Base-by-base conservation (phyloP, 2,797 vertebrate genomes). In the Pangasius macronema region DNA sequence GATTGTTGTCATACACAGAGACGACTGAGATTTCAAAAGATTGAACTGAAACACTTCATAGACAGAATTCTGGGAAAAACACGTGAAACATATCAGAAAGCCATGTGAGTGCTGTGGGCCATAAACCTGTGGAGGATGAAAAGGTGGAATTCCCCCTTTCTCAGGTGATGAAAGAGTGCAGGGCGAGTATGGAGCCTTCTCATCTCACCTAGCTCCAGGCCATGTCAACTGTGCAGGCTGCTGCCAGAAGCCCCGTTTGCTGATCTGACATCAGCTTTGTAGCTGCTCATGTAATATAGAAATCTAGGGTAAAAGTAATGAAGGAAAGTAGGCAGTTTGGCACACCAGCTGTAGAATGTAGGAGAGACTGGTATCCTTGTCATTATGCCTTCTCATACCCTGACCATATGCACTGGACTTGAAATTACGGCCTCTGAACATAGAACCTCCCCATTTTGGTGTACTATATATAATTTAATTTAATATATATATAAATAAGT, bases 61-160 rank as follows among this genome's bases (percentile, higher is more conserved):
- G 27, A 67, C 27, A 33, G 63, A 84, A 59, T 84, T 84, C 51
- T 84, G 67, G 30, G 82, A 65, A 81, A 85, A 82, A 67, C 46
- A 77, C 73, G 82, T 84, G 65, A 85, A 88, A 82, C 30, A 4
- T 85, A 81, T 81, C 77, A 88, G 77, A 87, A 89, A 91, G 84
- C 89, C 85, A 82, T 91, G 89, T 46, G 61, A 88, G 72, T 86
- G 91, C 92, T 92, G 67, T 89, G 87, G 93, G 92, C 90, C 89
- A 92, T 91, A 89, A 92, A 93, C 88, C 88, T 90, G 68, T 53
- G 65, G 81, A 90, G 88, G 55, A 89, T 85, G 79, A 88, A 88
- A 85, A 85, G 77, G 85, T 91, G 93, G 93, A 94, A 93, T 91
- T 93, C 85, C 94, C 93, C 94, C 75, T 57, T 85, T 84, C 57